These are phyloP conservation scores for Corythornis cristatus DNA, from an alignment of 2,113 vertebrate species.

Conservation along the genomic window DNA sequence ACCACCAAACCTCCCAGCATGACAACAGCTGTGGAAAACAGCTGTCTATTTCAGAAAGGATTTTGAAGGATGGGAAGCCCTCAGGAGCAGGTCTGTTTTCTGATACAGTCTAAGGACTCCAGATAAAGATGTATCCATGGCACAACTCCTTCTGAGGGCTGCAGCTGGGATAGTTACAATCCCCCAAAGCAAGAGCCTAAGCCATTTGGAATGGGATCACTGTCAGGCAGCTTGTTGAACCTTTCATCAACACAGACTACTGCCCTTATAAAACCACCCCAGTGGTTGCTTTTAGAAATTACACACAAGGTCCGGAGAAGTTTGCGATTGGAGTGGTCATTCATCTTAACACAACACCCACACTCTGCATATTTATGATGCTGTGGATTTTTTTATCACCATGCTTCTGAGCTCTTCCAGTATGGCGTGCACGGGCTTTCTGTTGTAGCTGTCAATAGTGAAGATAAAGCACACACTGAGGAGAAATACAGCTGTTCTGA, in stretches of 20 bases:
- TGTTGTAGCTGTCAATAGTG: background rate
- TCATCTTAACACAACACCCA: background rate
- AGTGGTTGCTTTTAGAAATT: background rate
- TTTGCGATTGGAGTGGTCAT: background rate
- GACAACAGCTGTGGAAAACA: background rate
- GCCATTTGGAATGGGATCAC: background rate
- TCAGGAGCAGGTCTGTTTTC: background rate
- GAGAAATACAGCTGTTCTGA: slow-evolving; percentile 10
- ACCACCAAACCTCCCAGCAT: background rate
- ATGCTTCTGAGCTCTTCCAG: background rate
- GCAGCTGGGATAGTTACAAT: background rate
- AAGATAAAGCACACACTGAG: slow-evolving; percentile 26
- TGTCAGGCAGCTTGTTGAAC: background rate
- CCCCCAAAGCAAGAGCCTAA: background rate
- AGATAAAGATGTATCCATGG: background rate
- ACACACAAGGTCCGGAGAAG: background rate
- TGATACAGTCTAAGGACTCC: background rate
- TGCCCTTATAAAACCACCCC: background rate
- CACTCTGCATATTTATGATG: background rate
- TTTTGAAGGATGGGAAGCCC: background rate
- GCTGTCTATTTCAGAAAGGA: background rate
- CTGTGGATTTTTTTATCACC: background rate
- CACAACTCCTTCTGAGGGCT: background rate
- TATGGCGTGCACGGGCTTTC: background rate
- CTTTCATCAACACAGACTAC: background rate